These are phyloP conservation scores for Stomatorhinus walkeri DNA, from an alignment of 2,797 vertebrate species.

Conservation along the genomic window DNA sequence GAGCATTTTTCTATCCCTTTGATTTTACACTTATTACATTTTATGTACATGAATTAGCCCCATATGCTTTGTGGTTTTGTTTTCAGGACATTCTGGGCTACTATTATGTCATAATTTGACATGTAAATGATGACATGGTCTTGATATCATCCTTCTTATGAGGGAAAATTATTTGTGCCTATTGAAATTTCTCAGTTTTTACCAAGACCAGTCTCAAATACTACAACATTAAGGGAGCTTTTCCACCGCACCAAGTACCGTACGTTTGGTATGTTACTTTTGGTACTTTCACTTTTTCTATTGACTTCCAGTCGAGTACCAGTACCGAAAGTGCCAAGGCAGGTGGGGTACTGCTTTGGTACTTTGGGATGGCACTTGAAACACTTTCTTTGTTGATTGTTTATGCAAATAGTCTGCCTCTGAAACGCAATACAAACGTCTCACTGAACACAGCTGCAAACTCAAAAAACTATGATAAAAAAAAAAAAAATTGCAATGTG, in stretches of 20 bases:
- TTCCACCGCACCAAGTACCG: neutral
- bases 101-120: neutral
- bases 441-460: neutral
- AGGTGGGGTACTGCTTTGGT: neutral
- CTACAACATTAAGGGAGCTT: neutral
- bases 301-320: neutral
- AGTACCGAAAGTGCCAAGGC: neutral
- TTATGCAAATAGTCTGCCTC: neutral
- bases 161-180: neutral
- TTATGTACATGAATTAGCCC: neutral
- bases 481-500: neutral
- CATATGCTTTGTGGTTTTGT: neutral
- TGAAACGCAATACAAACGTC: neutral
- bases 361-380: neutral
- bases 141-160: neutral
- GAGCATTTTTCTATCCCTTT: neutral
- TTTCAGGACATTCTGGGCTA: neutral
- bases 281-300: neutral
- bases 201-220: neutral
- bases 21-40: neutral
- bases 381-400: neutral
- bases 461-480: neutral
- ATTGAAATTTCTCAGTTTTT: neutral
- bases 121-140: neutral
- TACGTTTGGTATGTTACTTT: neutral